These are phyloP conservation scores for Tapera naevia DNA, from an alignment of 2,797 vertebrate species.

Conservation along the genomic window DNA sequence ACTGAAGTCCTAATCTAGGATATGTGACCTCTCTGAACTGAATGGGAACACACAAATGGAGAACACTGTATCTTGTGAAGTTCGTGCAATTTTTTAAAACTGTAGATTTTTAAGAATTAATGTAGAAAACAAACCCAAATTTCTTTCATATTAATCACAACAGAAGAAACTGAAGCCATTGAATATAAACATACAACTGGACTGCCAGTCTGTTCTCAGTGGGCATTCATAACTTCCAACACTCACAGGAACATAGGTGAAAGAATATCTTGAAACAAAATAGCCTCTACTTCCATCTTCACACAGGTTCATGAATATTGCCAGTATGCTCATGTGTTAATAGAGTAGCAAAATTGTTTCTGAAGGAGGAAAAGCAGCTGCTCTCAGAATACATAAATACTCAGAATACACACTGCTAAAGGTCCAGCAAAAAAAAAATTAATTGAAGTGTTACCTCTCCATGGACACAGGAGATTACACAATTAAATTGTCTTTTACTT, in stretches of 20 bases:
- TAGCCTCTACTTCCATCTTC: not conserved
- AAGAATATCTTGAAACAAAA: not conserved
- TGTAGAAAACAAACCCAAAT: not conserved
- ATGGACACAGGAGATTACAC: not conserved
- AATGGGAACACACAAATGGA: not conserved
- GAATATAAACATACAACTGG: not conserved
- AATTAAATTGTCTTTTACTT: not conserved
- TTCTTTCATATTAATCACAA: not conserved
- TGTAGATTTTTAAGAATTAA: not conserved
- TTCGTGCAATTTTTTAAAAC: not conserved
- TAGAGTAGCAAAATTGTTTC: not conserved
- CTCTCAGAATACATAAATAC: not conserved
- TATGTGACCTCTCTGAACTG: not conserved
- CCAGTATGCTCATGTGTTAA: not conserved
- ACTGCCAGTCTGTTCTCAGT: not conserved
- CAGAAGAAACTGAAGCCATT: not conserved
- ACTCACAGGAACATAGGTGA: not conserved
- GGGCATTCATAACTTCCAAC: not conserved
- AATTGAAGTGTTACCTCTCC: not conserved
- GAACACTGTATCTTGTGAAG: not conserved
- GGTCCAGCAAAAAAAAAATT: not conserved
- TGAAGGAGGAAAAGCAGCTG: not conserved
- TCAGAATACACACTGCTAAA: too few species aligned
- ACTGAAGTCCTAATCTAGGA: not conserved
- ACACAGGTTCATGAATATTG: not conserved